Evolutionary conservation across 2,888 invertebrate genomes (phyloP).

Genomic region (Liposcelis brunnea): DNA sequence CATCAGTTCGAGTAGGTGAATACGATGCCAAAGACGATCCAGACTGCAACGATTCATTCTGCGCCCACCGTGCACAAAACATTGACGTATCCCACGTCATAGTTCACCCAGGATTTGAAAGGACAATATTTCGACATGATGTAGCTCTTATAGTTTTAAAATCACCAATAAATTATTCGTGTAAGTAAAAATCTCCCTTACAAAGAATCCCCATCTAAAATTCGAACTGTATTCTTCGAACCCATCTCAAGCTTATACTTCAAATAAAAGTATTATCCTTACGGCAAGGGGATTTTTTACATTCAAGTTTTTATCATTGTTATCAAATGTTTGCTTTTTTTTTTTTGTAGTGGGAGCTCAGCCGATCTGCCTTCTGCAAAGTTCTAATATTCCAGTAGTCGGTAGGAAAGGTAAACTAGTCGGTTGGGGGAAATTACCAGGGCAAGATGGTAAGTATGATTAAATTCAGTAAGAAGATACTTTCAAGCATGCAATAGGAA

Average conservation of each 20-base stretch:
- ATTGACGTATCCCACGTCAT: conserved; percentile 56
- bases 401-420: conserved; percentile 40
- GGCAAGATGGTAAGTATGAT: conserved; percentile 28
- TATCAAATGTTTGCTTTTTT: no score
- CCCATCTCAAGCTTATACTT: no score
- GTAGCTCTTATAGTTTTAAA: conserved; percentile 55
- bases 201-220: no score
- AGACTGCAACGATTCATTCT: conserved; percentile 58
- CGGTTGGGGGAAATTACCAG: conserved; percentile 58
- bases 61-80: conserved; percentile 51
- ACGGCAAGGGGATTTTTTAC: not conserved
- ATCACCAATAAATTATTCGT: conserved; percentile 46
- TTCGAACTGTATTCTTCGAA: no score
- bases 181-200: conserved; percentile 25
- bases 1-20: conserved; percentile 55
- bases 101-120: conserved; percentile 56
- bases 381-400: conserved; percentile 25
- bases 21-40: conserved; percentile 53
- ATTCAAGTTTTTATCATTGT: not conserved
- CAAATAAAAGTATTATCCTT: not conserved
- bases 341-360: conserved; percentile 53
- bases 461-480: no score
- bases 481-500: no score
- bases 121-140: conserved; percentile 38
- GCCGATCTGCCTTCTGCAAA: conserved; percentile 46